These are phyloP conservation scores for Cebuella pygmaea DNA, from an alignment of 2,797 vertebrate genomes.

Conservation along the genomic window DNA sequence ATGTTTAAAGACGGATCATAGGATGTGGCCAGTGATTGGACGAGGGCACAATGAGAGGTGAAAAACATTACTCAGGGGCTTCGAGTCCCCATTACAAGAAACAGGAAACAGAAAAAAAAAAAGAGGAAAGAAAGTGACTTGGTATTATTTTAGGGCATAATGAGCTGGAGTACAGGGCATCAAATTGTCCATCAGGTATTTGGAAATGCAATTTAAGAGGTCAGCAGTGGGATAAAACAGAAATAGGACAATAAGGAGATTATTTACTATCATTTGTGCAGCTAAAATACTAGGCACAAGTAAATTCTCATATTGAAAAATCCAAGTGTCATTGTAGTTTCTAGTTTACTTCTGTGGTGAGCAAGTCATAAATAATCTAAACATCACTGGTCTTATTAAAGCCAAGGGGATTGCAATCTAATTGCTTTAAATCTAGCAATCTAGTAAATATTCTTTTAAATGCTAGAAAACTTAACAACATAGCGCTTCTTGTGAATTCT, in stretches of 20 bases:
- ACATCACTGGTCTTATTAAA: background rate
- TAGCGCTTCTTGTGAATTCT: background rate
- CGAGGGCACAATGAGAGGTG: background rate
- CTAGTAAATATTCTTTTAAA: background rate
- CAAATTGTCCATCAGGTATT: background rate
- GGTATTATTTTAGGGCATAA: background rate
- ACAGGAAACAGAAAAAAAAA: background rate
- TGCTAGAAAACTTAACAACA: conserved; percentile 2
- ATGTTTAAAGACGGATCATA: background rate
- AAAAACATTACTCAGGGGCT: conserved; percentile 6
- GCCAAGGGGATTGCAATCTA: background rate
- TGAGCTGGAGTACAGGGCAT: background rate
- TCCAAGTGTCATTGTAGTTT: background rate
- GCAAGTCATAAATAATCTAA: conserved; percentile 34
- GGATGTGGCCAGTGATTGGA: background rate
- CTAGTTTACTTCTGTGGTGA: background rate
- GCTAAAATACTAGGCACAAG: background rate
- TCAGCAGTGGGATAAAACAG: background rate
- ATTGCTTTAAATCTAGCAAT: background rate
- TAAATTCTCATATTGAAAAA: background rate
- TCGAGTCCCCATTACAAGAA: background rate
- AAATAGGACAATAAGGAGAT: conserved; percentile 14
- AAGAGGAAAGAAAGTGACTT: background rate
- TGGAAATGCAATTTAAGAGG: background rate
- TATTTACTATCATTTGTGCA: background rate